Base-by-base conservation (phyloP, 2,113 vertebrate genomes). In the Hystrix cristata region DNA sequence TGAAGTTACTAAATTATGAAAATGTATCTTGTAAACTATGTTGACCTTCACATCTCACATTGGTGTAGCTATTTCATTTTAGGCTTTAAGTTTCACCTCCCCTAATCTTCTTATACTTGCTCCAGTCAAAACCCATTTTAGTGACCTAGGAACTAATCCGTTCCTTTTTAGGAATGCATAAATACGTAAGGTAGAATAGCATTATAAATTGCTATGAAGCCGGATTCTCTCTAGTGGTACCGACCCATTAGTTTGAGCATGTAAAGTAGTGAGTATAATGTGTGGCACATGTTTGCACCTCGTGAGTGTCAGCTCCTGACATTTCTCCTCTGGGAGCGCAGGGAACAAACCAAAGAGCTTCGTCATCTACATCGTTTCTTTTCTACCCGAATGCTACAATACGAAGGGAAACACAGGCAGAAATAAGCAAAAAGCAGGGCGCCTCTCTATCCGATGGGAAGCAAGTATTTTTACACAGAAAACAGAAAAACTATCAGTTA, bases 21-120 rank as follows among this genome's bases (percentile, higher is more conserved):
- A 79, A 7, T 25, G 82, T 72, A 64, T 7, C 14, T 62, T 74
- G 29, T 79, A 27, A 84, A 38, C 64, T 60, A 46, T 91, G 29
- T 43, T 7, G 72, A 51, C n/a, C 7, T 78, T 87, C 67, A 86
- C 4, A 43, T 23, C 23, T 81, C n/a, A 62, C 15, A 64, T 27
- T 78, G 7, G 3, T 71, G 87, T 31, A 65, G 7, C 25, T 82
- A 71, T 62, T 92, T 72, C 16, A 62, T 71, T 85, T 72, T 88
- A 43, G 4, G 23, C 91, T 87, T 91, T 83, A 92, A 64, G 34
- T 92, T 87, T 18, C 94, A 65, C 76, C 60, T 13, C 7, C 79
- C 16, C 80, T 93, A 60, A 83, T 57, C 10, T 80, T 93, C 57
- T 8, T 51, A 48, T 7, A 48, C 8, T 34, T 93, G 1, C 57